Conservation (phyloP, 2,797 vertebrate genomes). For the Diglossa cyanea region DNA sequence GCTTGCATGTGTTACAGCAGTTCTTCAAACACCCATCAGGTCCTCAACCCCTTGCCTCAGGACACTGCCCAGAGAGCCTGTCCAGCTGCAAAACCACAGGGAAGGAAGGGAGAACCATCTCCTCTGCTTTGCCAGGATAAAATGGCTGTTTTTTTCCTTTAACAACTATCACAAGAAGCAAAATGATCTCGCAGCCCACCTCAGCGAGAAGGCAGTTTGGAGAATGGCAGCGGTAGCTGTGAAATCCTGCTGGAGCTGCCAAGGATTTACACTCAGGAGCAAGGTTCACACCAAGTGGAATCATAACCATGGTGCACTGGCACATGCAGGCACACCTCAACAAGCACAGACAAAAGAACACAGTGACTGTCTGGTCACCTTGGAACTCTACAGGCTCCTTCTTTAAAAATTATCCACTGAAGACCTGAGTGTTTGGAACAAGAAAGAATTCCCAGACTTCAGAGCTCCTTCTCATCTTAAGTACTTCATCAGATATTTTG, state of each 20-base stretch:
- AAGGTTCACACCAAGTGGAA: background rate
- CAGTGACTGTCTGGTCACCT: background rate
- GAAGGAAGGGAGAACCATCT: background rate
- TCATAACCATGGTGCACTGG: rapidly evolving
- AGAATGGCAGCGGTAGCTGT: rapidly evolving
- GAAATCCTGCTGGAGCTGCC: background rate
- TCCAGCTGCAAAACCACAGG: background rate
- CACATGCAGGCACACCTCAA: background rate
- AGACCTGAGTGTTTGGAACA: background rate
- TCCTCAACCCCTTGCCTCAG: background rate
- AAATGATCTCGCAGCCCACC: rapidly evolving
- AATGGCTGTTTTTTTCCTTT: background rate
- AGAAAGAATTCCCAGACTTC: background rate
- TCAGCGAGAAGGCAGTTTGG: background rate
- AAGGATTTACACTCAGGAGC: background rate
- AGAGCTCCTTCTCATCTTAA: background rate
- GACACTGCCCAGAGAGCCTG: background rate
- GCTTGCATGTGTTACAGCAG: background rate
- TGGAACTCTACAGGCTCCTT: background rate
- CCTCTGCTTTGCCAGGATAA: background rate
- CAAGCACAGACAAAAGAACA: background rate
- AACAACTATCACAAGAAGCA: background rate
- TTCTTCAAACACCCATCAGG: background rate
- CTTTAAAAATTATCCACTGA: background rate
- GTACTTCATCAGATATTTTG: background rate